A percentile compares a stretch with the other conserved stretches of the same genome.
These are phyloP conservation scores for Chiloscyllium plagiosum DNA, from an alignment of 2,113 vertebrate genomes.

Conservation along the genomic window DNA sequence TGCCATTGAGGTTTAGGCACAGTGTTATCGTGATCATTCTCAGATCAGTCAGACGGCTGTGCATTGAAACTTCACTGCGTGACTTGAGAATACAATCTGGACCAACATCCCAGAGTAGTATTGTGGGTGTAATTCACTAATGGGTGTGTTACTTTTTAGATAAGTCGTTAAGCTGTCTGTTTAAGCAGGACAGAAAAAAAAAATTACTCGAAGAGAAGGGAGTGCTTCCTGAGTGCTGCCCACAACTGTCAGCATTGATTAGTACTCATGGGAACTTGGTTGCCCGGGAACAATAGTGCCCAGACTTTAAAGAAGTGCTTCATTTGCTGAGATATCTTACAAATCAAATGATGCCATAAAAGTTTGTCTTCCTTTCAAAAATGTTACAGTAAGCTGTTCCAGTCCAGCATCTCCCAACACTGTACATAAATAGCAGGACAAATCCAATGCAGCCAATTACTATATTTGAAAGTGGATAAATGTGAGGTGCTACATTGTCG, in stretches of 20 bases:
- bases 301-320: neutral
- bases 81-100: neutral
- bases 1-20: neutral
- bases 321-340: neutral
- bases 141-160: neutral
- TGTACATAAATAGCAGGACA: too few relatives aligned
- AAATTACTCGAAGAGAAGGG: slow-evolving; percentile 9
- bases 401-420: too few relatives aligned
- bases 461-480: too few relatives aligned
- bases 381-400: too few relatives aligned
- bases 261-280: neutral
- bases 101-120: neutral
- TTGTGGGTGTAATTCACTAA: neutral
- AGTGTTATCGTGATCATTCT: neutral
- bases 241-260: neutral
- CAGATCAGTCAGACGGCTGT: neutral
- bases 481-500: too few relatives aligned
- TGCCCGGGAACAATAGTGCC: neutral
- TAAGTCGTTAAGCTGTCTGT: neutral
- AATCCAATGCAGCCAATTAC: too few relatives aligned
- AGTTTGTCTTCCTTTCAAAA: neutral
- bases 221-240: neutral
- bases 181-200: slow-evolving; percentile 2
- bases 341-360: neutral
- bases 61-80: neutral